Evolutionary conservation across 2,888 invertebrate species (phyloP), one percentile per base, ranked within the genome.

Genomic region (Argynnis bischoffii): DNA sequence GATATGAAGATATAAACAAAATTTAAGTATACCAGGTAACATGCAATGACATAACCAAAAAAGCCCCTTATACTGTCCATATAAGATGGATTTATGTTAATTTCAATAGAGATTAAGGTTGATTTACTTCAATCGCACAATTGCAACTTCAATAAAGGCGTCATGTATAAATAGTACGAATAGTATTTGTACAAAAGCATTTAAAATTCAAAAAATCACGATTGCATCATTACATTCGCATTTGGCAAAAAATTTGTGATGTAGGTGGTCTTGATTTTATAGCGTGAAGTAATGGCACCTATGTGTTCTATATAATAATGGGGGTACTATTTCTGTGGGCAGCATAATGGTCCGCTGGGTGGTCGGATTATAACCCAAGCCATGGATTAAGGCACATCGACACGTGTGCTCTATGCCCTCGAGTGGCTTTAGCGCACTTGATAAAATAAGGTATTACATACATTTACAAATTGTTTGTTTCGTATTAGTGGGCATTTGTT

Each of bases 211-310:
- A 90, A 87, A 87, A 89, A 88, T 88, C 92, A 92, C 92, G 91
- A 86, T 81, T 86, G 87, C 81, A 78, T 88, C 89, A 90, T 92
- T 91, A 90, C 83, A 86, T 88, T 88, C 86, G 80, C 82, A 84
- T 82, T 84, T 81, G 77, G 81, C 81, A 80, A 83, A 84, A 85
- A 83, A 77, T 70, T 66, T 64, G 18, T 80, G 74, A 82, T 85
- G 88, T 88, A 83, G 92, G 92, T 92, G 92, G 92, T 92, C 92
- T 81, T 78, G 75, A 83, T 84, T 87, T 86, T 87, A 88, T 83
- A 81, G 85, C 79, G 86, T 85, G 84, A 90, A 89, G 90, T 90
- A 87, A 85, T 84, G 79, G 84, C 83, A 86, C 81, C 87, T 88
- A 88, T 85, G 80, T 82, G 82, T 84, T 84, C 79, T 85, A 85